phyloP scores from a whole-genome alignment of 2,888 invertebrate species.

The Selenia dentaria region DNA sequence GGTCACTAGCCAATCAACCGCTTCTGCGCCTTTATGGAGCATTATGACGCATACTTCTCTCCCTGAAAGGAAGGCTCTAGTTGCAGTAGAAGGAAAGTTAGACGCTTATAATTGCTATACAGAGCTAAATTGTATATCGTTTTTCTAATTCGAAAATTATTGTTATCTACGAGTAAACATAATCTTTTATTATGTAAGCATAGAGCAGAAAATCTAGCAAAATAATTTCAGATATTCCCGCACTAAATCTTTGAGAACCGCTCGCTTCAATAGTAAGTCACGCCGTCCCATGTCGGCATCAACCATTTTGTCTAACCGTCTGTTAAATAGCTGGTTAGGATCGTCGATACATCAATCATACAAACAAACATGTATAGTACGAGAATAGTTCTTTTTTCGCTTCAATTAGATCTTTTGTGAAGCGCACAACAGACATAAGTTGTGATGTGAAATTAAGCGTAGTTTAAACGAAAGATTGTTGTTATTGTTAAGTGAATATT shows the following conservation, averaged over 20 bases:
- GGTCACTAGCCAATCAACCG: too few relatives aligned
- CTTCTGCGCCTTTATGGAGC: too few relatives aligned
- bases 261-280: conserved; percentile 57
- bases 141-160: too few relatives aligned
- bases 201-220: not conserved
- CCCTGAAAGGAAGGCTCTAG: too few relatives aligned
- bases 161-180: too few relatives aligned
- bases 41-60: too few relatives aligned
- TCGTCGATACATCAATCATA: conserved; percentile 82
- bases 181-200: too few relatives aligned
- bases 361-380: conserved; percentile 68
- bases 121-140: too few relatives aligned
- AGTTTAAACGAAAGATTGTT: conserved; percentile 27
- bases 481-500: conserved; percentile 50
- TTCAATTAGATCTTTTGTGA: conserved; percentile 83
- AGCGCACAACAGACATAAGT: conserved; percentile 54
- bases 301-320: conserved; percentile 81
- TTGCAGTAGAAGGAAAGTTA: too few relatives aligned
- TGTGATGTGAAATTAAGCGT: conserved; percentile 67
- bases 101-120: too few relatives aligned
- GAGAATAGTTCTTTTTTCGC: conserved; percentile 69
- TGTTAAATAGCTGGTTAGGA: conserved; percentile 77
- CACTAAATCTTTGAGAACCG: conserved; percentile 55
- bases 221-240: not conserved
- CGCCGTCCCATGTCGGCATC: conserved; percentile 61